Base-by-base conservation (phyloP, 2,888 invertebrate genomes). In the Sceliomorpha sp. region DNA sequence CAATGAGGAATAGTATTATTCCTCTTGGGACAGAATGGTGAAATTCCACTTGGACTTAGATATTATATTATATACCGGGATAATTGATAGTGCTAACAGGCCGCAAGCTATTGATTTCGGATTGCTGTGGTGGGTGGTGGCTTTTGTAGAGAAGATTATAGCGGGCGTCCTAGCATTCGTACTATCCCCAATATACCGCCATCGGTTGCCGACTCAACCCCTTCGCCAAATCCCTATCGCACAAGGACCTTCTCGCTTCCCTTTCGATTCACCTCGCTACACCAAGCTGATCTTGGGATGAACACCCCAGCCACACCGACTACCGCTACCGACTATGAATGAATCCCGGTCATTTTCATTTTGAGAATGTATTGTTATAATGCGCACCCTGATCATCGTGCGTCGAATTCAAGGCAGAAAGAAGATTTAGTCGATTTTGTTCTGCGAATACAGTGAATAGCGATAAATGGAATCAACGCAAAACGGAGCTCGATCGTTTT, bases 41-140 rank as follows among this genome's bases (percentile, higher is more conserved):
- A 44, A 55, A 60, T 60, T 45, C 27, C 39, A 55, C 48, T 68
- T 47, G 20, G 53, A 68, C 37, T 60, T 55, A 14, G 56, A 56
- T 48, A 60, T 50, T 58, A 67, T 59, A 56, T 55, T 55, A 63
- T 55, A 63, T 59, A 67, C 48, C 27, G 32, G 59, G 47, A 76
- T 73, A 77, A 76, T 73, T 64, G 77, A 82, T 75, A 75, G 63
- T 73, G 70, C 73, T 70, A 79, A 77, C 81, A 77, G 78, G 76
- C 80, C 81, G 70, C 79, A 60, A 76, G 78, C 77, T 83, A 83
- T 83, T 81, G 82, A 81, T 83, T 83, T 83, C 78, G 79, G 76
- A 80, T 80, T 82, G 80, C 71, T 75, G 76, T 42, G 66, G 69
- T 64, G 58, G 74, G 75, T 63, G 73, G 71, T 70, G 70, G 79